A percentile compares a stretch with the other conserved stretches of the same genome.
Conservation (phyloP, 1,140 invertebrate genomes). For the Cepaea nemoralis region DNA sequence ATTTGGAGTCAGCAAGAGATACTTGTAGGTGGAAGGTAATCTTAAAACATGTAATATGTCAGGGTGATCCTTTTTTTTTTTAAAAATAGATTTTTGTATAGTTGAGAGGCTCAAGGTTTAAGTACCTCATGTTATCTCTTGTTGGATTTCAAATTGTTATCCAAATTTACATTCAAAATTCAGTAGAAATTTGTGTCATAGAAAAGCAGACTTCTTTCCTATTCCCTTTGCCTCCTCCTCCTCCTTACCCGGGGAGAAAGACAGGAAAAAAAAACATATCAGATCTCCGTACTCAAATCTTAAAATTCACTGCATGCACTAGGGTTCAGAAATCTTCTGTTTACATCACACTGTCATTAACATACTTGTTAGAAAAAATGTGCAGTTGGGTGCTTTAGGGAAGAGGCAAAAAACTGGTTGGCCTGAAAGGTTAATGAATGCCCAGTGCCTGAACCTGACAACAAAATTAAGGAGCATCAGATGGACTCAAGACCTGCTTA, state of each 20-base stretch:
- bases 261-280: background rate
- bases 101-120: slow-evolving; percentile 18
- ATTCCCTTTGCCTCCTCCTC: background rate
- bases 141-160: slow-evolving; percentile 35
- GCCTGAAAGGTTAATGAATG: slow-evolving; percentile 2
- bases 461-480: background rate
- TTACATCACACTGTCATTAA: background rate
- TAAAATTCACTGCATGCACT: background rate
- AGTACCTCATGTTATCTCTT: slow-evolving; percentile 9
- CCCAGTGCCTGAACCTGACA: slow-evolving; percentile 28
- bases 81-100: too few species aligned
- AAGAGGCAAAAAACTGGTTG: background rate
- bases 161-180: slow-evolving; percentile 11
- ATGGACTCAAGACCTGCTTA: background rate
- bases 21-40: background rate
- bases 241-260: background rate
- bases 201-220: slow-evolving; percentile 11
- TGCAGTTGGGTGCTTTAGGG: background rate
- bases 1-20: slow-evolving; percentile 38
- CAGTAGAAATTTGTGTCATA: background rate
- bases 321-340: background rate
- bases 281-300: background rate
- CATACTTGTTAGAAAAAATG: background rate
- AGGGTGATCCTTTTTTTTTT: too few species aligned
- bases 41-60: too few species aligned